A percentile compares a stretch with the other conserved stretches of the same genome.
These are phyloP conservation scores for Microctonus hyperodae DNA, from an alignment of 2,888 invertebrate genomes.

Conservation along the genomic window DNA sequence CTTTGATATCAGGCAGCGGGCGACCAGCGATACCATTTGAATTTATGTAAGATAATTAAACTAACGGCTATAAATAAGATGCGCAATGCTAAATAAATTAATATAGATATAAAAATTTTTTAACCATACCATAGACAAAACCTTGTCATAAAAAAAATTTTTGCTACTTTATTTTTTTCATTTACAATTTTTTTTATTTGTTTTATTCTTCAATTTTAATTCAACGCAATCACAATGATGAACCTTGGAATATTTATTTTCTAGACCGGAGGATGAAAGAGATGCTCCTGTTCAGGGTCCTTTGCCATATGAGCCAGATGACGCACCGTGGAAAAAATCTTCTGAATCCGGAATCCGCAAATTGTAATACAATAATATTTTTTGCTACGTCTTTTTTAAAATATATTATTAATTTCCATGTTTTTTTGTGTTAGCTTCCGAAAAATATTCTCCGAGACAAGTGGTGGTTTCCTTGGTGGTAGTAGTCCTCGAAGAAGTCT, in stretches of 20 bases:
- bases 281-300: constrained; percentile 97
- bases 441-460: constrained; percentile 85
- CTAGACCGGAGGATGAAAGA: constrained; percentile 67
- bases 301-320: constrained; percentile 94
- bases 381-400: not conserved
- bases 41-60: constrained; percentile 31
- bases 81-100: not conserved
- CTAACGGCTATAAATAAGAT: constrained; percentile 43
- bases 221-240: not conserved
- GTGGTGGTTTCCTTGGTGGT: constrained; percentile 69
- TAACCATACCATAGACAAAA: not conserved
- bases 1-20: constrained; percentile 44
- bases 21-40: constrained; percentile 38
- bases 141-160: not conserved
- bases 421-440: constrained; percentile 74
- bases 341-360: constrained; percentile 88
- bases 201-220: not conserved
- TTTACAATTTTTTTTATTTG: not conserved
- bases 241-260: not conserved
- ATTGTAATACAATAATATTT: constrained; percentile 69
- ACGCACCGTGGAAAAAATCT: constrained; percentile 90
- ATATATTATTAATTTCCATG: not conserved
- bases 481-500: constrained; percentile 83
- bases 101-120: constrained; percentile 26
- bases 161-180: not conserved